Percentiles rank a stretch among this genome's conserved stretches.
These are phyloP conservation scores for Lepidochrysops patricia DNA, from an alignment of 2,888 invertebrate genomes.

Conservation along the genomic window DNA sequence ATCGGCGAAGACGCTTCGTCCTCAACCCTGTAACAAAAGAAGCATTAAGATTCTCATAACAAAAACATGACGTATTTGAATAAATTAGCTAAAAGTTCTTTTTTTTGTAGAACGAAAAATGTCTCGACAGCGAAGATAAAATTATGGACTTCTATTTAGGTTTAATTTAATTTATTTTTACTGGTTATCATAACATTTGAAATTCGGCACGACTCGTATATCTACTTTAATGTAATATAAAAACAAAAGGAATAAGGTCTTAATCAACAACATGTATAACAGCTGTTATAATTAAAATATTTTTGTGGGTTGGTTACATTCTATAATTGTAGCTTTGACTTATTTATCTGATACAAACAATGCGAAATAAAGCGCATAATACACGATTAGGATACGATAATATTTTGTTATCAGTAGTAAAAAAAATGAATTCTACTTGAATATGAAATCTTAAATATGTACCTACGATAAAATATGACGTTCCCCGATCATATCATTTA, in stretches of 20 bases:
- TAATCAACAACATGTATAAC: background rate
- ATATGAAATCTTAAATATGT: background rate
- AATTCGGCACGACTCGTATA: background rate
- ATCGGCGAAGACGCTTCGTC: conserved; percentile 59
- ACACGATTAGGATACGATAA: too few relatives aligned
- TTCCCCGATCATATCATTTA: background rate
- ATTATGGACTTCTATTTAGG: background rate
- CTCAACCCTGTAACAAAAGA: conserved; percentile 55
- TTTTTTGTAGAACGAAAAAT: too few relatives aligned
- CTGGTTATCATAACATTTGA: background rate
- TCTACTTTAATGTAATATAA: background rate
- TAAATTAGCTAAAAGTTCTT: background rate
- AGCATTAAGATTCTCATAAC: conserved; percentile 14
- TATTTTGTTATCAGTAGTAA: too few relatives aligned
- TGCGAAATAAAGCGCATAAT: too few relatives aligned
- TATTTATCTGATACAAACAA: too few relatives aligned
- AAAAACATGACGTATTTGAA: background rate
- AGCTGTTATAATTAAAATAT: too few relatives aligned
- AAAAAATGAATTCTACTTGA: too few relatives aligned
- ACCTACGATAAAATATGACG: background rate
- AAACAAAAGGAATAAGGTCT: background rate
- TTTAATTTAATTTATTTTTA: background rate
- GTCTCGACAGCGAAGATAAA: background rate
- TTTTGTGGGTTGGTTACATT: too few relatives aligned
- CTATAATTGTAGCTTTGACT: too few relatives aligned